These are phyloP conservation scores for Sipha flava DNA, from an alignment of 1,140 invertebrate genomes.

Conservation along the genomic window DNA sequence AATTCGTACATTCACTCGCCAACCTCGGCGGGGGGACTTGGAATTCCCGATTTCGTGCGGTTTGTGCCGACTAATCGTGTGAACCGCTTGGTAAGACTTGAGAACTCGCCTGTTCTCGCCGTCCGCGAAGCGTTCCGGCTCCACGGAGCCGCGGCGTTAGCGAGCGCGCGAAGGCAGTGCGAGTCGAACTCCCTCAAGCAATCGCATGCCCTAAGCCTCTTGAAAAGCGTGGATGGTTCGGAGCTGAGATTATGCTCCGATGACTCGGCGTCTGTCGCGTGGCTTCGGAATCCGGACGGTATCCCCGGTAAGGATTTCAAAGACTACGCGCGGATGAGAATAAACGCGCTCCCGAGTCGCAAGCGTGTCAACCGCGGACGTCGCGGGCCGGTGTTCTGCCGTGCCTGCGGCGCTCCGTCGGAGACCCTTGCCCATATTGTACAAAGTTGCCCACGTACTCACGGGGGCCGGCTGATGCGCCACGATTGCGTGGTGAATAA, in stretches of 20 bases:
- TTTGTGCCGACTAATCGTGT: not conserved
- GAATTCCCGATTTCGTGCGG: not conserved
- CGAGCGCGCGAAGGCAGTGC: not conserved
- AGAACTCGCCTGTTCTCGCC: not conserved
- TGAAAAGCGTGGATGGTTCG: not conserved
- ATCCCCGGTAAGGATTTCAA: not conserved
- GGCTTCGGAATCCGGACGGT: not conserved
- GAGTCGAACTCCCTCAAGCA: not conserved
- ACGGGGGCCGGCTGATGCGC: not conserved
- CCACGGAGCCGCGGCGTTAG: not conserved
- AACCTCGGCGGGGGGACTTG: not conserved
- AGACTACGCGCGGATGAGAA: not conserved
- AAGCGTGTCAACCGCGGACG: not conserved
- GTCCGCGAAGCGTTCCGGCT: not conserved
- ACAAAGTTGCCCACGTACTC: not conserved
- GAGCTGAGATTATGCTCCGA: not conserved
- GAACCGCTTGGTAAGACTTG: not conserved
- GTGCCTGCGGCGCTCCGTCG: not conserved
- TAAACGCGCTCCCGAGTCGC: not conserved
- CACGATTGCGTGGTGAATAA: not conserved
- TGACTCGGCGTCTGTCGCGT: not conserved
- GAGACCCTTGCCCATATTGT: not conserved
- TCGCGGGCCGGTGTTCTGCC: rapidly evolving
- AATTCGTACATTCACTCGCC: not conserved
- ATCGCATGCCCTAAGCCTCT: not conserved